These are phyloP conservation scores for Episyrphus balteatus DNA, from an alignment of 1,140 invertebrate species.

Conservation along the genomic window DNA sequence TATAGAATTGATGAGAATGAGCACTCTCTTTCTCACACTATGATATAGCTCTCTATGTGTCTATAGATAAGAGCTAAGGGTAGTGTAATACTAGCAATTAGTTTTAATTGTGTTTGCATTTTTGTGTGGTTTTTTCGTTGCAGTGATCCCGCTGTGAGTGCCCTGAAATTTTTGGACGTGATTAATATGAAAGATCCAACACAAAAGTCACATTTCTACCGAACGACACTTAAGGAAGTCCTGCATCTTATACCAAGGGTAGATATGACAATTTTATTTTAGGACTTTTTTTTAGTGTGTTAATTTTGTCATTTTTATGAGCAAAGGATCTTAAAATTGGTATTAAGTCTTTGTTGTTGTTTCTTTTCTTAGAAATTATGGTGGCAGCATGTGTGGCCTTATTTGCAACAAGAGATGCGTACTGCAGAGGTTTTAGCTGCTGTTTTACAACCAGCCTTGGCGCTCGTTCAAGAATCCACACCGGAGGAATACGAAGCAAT, in stretches of 20 bases:
- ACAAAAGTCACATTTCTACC: constrained; percentile 84
- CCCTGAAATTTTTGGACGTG: constrained; percentile 83
- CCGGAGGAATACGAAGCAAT: constrained; percentile 72
- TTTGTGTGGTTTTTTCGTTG: constrained; percentile 38
- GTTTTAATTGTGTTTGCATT: background rate
- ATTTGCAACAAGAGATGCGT: constrained; percentile 72
- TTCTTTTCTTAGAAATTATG: constrained; percentile 70
- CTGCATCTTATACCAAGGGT: constrained; percentile 84
- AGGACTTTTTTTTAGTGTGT: no score
- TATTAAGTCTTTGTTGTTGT: no score
- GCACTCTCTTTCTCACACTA: no score
- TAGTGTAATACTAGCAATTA: no score
- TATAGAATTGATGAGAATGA: no score
- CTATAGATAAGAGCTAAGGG: no score
- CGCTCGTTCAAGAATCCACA: constrained; percentile 73
- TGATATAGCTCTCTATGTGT: no score
- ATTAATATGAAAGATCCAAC: constrained; percentile 84
- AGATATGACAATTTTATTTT: constrained; percentile 30
- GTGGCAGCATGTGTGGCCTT: constrained; percentile 89
- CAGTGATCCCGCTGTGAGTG: constrained; percentile 77
- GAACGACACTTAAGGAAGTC: constrained; percentile 70
- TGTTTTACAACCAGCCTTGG: constrained; percentile 78
- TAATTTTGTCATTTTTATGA: no score
- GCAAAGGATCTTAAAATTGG: no score
- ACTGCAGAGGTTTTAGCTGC: constrained; percentile 77